Percentiles rank a stretch among this genome's conserved stretches.
phyloP scores from a whole-genome alignment of 2,888 invertebrate species.

The Dione vanillae region DNA sequence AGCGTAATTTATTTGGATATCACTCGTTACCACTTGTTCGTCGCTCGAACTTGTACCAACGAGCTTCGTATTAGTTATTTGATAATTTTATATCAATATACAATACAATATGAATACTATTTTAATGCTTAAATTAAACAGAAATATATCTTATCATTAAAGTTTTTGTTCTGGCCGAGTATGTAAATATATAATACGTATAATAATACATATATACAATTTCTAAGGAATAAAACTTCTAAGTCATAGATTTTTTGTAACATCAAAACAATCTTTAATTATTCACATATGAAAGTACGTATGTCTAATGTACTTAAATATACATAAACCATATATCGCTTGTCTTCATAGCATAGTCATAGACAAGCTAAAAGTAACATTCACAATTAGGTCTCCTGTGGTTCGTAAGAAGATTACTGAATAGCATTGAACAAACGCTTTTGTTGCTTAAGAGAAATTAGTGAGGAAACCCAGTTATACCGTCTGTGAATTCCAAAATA shows the following conservation, averaged over 20 bases:
- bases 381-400: constrained; percentile 43
- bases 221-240: too few species aligned
- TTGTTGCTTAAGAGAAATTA: constrained; percentile 46
- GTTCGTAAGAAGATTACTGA: constrained; percentile 46
- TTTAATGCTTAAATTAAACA: neutral
- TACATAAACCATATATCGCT: constrained; percentile 11
- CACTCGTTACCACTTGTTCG: constrained; percentile 51
- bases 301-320: neutral
- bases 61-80: constrained; percentile 45
- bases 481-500: constrained; percentile 44
- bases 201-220: too few species aligned
- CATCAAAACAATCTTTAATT: constrained; percentile 14
- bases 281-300: neutral
- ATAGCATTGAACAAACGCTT: constrained; percentile 44
- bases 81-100: constrained; percentile 46
- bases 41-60: constrained; percentile 47
- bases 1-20: constrained; percentile 51
- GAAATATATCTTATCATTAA: neutral
- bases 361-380: constrained; percentile 34
- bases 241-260: too few species aligned
- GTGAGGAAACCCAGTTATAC: constrained; percentile 42
- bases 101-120: constrained; percentile 33
- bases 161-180: too few species aligned
- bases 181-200: too few species aligned
- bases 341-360: constrained; percentile 22